A percentile compares a stretch with the other conserved stretches of the same genome.
Conservation (phyloP, 2,888 invertebrate genomes). For the Nysson spinosus region DNA sequence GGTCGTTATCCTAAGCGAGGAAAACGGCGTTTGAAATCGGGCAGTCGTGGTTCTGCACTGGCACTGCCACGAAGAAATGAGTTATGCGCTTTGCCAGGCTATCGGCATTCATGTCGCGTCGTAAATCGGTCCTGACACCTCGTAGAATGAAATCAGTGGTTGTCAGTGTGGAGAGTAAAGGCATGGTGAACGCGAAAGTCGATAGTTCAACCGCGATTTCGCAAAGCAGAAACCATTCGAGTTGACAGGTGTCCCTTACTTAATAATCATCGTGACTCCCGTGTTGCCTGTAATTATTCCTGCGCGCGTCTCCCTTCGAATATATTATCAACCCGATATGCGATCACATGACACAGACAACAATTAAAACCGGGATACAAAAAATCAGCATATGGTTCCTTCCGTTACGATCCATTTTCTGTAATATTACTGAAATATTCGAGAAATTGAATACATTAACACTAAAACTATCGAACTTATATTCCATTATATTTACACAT, state of each 20-base stretch:
- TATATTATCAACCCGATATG: conserved; percentile 21
- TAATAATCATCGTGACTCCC: conserved; percentile 34
- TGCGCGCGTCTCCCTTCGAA: conserved; percentile 30
- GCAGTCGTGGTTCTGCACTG: conserved; percentile 28
- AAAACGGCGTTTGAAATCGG: conserved; percentile 11
- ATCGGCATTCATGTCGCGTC: conserved; percentile 67
- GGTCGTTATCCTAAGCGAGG: conserved; percentile 3
- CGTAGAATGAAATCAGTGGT: conserved; percentile 70
- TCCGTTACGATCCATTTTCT: no score
- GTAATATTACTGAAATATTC: no score
- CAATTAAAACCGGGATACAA: not conserved
- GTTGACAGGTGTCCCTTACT: conserved; percentile 51
- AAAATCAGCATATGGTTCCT: no score
- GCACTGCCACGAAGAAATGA: conserved; percentile 53
- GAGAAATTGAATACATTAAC: no score
- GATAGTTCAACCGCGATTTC: conserved; percentile 43
- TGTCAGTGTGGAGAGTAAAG: conserved; percentile 55
- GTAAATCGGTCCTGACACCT: conserved; percentile 68
- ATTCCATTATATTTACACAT: no score
- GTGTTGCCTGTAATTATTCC: conserved; percentile 28
- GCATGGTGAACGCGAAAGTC: not conserved
- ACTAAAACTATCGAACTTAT: no score
- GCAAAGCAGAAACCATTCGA: conserved; percentile 25
- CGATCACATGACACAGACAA: not conserved
- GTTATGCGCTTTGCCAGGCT: conserved; percentile 59